Conservation (phyloP, 2,797 vertebrate genomes). For the Cheirogaleus major region DNA sequence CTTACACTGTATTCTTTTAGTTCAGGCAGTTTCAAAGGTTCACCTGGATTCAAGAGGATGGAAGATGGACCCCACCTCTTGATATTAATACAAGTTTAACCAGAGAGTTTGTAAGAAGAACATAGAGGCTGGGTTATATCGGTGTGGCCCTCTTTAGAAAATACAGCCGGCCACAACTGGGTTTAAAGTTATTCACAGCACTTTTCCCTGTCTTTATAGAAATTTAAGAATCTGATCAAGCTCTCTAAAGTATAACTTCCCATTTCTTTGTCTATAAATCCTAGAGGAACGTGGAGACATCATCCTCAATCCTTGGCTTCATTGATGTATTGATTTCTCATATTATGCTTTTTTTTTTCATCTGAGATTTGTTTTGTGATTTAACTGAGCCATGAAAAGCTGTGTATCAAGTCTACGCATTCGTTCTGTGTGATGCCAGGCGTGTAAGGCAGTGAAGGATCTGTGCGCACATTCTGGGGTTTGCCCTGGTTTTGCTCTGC, state of each 20-base stretch:
- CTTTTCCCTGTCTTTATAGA: not conserved
- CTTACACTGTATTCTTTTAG: not conserved
- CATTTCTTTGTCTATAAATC: not conserved
- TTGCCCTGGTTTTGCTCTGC: not conserved
- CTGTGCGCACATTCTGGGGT: not conserved
- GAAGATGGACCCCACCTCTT: not conserved
- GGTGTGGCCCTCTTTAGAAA: not conserved
- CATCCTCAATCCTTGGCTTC: not conserved
- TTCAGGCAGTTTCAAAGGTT: not conserved
- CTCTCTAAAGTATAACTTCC: not conserved
- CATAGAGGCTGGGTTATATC: not conserved
- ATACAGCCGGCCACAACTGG: not conserved
- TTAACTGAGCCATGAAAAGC: not conserved
- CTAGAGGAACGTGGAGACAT: not conserved
- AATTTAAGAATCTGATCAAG: not conserved
- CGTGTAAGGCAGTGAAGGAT: not conserved
- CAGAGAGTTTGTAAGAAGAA: not conserved
- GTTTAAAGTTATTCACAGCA: not conserved
- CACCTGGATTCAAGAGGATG: not conserved
- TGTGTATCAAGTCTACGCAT: not conserved
- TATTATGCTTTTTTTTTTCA: not conserved
- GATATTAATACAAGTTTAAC: not conserved
- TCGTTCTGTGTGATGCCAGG: not conserved
- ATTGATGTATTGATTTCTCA: not conserved
- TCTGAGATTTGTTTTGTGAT: not conserved